Base-by-base conservation (phyloP, 2,888 invertebrate species). In the Hyposoter dolosus region DNA sequence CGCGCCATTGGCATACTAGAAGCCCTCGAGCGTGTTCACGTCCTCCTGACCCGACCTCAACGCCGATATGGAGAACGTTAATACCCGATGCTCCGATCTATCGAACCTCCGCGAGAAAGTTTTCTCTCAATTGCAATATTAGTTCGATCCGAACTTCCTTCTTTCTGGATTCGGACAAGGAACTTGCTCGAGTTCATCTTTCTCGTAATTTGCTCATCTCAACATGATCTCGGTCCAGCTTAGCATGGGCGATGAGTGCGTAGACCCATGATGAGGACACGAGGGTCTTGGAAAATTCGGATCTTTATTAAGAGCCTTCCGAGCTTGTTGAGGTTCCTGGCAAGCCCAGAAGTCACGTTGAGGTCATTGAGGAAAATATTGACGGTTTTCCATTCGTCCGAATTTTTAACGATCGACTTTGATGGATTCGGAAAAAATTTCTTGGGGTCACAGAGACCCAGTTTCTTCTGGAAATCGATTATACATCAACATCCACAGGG, bases 1-100 rank as follows among this genome's bases (percentile, higher is more conserved):
- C 63, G 68, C 3, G 78, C 78, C 68, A 81, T 76, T 71, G 71
- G 71, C 65, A 56, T 15, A 68, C 40, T 40, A 68, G 40, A 68
- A 75, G 71, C 23, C 56, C 40, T 40, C 56, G 32, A 75, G 74
- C 69, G 63, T 76, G 19, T 69, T 69, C 63, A n/a, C 85, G 87
- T 83, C 87, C 87, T 87, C 83, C 83, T 87, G 87, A 85, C 87
- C 87, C 82, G 85, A 80, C 85, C 85, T 77, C 82, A 50, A 66
- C 79, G 75, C 10, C 85, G 50, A 56, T 50, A 63, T 66, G 56
- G 75, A 53, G 78, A 79, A 71, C 53, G 40, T 45, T 23, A 65
- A 71, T 32, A 45, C 47, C n/a, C 50, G 32, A 23, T 45, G 9
- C 40, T 83, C 66, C 85, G 66, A 68, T 79, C 76, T 77, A 60